Conservation (phyloP, 2,113 vertebrate genomes). For the Xerus inauris region DNA sequence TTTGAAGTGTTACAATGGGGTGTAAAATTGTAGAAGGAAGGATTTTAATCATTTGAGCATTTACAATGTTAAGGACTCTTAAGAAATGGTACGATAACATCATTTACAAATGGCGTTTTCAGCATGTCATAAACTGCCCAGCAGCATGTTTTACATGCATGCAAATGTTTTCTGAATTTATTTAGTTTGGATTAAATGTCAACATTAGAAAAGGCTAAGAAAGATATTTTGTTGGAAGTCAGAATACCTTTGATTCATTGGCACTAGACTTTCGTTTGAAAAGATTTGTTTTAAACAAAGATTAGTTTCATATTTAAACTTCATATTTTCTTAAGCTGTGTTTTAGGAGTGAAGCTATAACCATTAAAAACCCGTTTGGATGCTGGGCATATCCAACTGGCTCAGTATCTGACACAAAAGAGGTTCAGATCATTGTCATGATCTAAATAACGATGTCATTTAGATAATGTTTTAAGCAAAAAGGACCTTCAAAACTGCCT, state of each 20-base stretch:
- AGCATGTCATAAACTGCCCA: background rate
- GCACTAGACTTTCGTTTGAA: background rate
- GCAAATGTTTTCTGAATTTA: constrained; percentile 5
- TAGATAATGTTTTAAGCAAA: background rate
- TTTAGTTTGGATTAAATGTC: background rate
- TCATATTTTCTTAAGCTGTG: background rate
- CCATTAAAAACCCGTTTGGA: background rate
- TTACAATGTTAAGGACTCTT: background rate
- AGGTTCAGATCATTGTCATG: background rate
- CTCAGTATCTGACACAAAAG: background rate
- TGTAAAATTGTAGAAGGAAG: background rate
- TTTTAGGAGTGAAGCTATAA: background rate
- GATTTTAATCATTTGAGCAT: background rate
- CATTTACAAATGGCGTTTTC: background rate
- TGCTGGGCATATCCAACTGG: background rate
- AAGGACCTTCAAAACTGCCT: background rate
- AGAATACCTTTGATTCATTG: background rate
- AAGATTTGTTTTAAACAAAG: constrained; percentile 25
- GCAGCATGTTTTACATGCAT: background rate
- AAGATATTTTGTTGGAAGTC: background rate
- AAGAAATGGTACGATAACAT: background rate
- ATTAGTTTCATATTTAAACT: constrained; percentile 2
- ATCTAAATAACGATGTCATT: background rate
- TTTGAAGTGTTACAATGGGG: background rate
- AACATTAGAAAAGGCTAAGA: background rate